A percentile compares a stretch with the other conserved stretches of the same genome.
Evolutionary conservation across 2,113 vertebrate species (phyloP).

Genomic region (Anser brachyrhynchus): DNA sequence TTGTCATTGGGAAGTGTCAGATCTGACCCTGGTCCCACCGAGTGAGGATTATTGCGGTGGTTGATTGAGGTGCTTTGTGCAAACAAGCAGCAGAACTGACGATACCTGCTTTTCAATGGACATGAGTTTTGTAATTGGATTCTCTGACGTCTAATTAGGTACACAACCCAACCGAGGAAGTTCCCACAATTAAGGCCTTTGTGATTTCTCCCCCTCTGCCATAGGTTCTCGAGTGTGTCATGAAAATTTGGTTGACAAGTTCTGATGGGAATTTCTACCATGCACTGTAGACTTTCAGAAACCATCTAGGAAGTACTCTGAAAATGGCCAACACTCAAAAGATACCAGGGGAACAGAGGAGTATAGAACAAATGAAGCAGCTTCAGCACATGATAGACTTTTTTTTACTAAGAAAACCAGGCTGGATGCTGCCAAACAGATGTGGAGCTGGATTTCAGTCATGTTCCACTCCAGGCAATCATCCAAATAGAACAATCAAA

Average conservation of each 20-base stretch:
- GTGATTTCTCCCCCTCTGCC: background rate
- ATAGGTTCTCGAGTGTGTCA: background rate
- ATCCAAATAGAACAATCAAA: background rate
- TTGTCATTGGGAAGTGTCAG: background rate
- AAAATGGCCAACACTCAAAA: background rate
- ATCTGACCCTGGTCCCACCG: background rate
- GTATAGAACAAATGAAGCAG: background rate
- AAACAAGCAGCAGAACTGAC: background rate
- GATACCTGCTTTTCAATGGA: background rate
- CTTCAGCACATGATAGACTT: background rate
- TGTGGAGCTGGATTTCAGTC: background rate
- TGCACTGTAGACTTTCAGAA: background rate
- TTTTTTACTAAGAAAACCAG: background rate
- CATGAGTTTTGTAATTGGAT: background rate
- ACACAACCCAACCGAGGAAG: background rate
- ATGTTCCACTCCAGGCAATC: background rate
- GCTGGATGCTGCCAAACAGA: background rate
- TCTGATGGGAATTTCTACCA: background rate
- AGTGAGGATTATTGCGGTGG: background rate
- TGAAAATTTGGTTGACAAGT: background rate
- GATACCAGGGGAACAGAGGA: background rate
- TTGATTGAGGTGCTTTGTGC: background rate
- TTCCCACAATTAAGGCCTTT: background rate
- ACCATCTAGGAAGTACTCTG: background rate
- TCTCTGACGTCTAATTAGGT: background rate